Base-by-base conservation (phyloP, 1,140 invertebrate species). In the Procambarus clarkii region DNA sequence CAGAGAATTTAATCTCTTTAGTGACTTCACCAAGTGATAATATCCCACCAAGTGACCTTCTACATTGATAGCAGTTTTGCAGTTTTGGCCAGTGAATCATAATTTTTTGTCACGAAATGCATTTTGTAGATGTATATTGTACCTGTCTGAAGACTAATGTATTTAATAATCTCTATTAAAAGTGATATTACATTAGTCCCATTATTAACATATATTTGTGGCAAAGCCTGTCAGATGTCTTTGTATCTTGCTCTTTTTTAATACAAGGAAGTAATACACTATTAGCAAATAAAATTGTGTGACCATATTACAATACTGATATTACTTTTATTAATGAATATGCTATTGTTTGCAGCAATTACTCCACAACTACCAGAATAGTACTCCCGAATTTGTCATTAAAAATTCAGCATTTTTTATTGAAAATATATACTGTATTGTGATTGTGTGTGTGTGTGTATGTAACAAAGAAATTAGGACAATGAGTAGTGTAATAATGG, bases 1-100 rank as follows among this genome's bases (percentile, higher is more conserved):
- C 0, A 21, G 13, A 80, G 78, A 50, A 11, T 48, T 21, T 50
- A 81, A 50, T 54, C 79, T 81, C 79, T 18, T 24, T 34, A 58
- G n/a, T 81, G 48, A 81, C 79, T 58, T 81, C 34, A 44, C 24
- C 46, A 81, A 81, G 79, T 81, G 79, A 81, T 81, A 81, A 50
- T 81, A 81, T 77, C 50, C 85, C 85, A 78, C 76, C 76, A 86
- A 86, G 85, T 86, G 85, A 86, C 85, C 85, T 86, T 86, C 74
- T 58, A 54, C 85, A 76, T 74, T 60, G 71, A 18, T 76, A 76
- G 48, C 34, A 24, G 85, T 54, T 64, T 71, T 60, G 48, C 84
- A 76, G 71, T 11, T 77, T 11, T 86, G 85, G 76, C 48, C 54
- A 54, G 48, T 34, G 81, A 60, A 46, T 69, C 24, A 13, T 24